Evolutionary conservation across 2,888 invertebrate species (phyloP).

Genomic region (Ectemnius cavifrons): DNA sequence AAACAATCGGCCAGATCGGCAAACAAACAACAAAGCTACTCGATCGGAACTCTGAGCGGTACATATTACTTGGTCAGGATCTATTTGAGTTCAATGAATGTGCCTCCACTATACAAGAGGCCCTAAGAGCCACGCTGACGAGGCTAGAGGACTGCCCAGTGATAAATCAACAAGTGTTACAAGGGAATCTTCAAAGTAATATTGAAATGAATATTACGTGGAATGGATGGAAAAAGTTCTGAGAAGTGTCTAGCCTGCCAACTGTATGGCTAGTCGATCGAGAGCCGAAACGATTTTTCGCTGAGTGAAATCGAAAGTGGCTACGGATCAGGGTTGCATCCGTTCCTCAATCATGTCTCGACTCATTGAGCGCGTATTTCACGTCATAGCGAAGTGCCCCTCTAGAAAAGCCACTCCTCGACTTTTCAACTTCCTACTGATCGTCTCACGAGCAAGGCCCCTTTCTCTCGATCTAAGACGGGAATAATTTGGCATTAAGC

Average conservation of each 20-base stretch:
- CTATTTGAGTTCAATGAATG: not conserved
- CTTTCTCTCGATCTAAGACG: conserved; percentile 18
- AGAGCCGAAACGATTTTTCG: conserved; percentile 50
- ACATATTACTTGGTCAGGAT: not conserved
- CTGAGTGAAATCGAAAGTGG: conserved; percentile 38
- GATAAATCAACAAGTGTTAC: not conserved
- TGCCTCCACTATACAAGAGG: not conserved
- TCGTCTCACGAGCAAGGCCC: not conserved
- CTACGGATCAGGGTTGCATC: conserved; percentile 21
- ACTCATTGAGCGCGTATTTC: conserved; percentile 54
- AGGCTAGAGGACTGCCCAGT: not conserved
- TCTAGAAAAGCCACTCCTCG: conserved; percentile 42
- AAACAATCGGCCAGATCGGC: conserved; percentile 1
- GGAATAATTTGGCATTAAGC: conserved; percentile 66
- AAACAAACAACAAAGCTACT: conserved; percentile 9
- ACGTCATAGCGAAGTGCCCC: conserved; percentile 44
- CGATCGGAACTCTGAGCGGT: not conserved
- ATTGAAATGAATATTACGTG: not conserved
- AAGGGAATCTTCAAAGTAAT: too few relatives aligned
- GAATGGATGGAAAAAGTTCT: conserved; percentile 1
- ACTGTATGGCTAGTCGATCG: conserved; percentile 32
- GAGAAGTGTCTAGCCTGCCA: conserved; percentile 21
- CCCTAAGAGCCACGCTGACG: not conserved
- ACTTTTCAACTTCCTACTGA: not conserved
- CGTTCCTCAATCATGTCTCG: conserved; percentile 23